Evolutionary conservation across 2,888 invertebrate genomes (phyloP).

Genomic region (Lepidocyrtinus sp.): DNA sequence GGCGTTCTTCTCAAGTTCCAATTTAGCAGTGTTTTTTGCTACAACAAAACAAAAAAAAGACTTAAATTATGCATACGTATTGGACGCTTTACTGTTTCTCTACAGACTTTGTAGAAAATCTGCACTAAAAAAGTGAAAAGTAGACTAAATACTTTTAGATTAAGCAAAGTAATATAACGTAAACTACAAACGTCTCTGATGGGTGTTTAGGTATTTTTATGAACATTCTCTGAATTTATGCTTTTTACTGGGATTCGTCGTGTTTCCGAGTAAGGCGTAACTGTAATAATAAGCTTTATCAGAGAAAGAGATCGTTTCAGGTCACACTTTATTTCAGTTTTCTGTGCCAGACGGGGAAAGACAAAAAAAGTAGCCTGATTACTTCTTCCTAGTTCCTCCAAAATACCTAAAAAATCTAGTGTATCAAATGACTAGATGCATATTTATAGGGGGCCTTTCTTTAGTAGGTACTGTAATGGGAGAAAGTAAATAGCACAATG

Average conservation of each 20-base stretch:
- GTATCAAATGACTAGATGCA: background rate
- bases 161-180: too few relatives aligned
- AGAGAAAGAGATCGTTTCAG: slow-evolving; percentile 43
- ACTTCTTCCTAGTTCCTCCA: background rate
- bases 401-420: slow-evolving; percentile 3
- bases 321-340: slow-evolving; percentile 41
- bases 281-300: slow-evolving; percentile 47
- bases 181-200: slow-evolving; percentile 7
- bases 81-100: too few relatives aligned
- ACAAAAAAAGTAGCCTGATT: slow-evolving; percentile 16
- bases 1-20: slow-evolving; percentile 20
- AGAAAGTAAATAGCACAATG: background rate
- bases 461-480: too few relatives aligned
- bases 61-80: background rate
- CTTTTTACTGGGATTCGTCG: background rate
- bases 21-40: slow-evolving; percentile 32
- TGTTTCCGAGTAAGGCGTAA: slow-evolving; percentile 21
- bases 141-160: too few relatives aligned
- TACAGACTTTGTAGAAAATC: too few relatives aligned
- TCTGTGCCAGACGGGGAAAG: slow-evolving; percentile 29
- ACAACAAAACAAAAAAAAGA: slow-evolving; percentile 23
- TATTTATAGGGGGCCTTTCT: too few relatives aligned
- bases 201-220: background rate
- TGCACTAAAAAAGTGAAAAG: too few relatives aligned
- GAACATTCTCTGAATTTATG: too few relatives aligned